Conservation (phyloP, 2,113 vertebrate species). For the Pica pica region DNA sequence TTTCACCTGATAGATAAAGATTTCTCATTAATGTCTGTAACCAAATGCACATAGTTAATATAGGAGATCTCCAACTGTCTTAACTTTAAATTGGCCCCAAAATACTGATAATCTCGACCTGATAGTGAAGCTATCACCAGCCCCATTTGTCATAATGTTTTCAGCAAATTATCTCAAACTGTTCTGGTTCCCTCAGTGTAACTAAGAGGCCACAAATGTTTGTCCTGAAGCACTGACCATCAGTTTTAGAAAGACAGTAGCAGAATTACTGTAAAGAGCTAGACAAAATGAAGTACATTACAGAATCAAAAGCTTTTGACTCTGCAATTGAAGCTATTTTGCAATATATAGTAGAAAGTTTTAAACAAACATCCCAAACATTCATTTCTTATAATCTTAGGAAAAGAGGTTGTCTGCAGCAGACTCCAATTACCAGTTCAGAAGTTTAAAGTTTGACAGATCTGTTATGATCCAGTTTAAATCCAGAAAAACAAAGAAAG, state of each 20-base stretch:
- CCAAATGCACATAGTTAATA: neutral
- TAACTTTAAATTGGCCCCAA: neutral
- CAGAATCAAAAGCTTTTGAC: neutral
- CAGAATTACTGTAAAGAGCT: neutral
- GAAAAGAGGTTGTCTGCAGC: neutral
- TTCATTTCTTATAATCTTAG: neutral
- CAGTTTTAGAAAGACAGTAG: neutral
- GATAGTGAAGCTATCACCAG: neutral
- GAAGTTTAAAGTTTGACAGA: neutral
- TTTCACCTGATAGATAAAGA: neutral
- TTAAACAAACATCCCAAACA: neutral
- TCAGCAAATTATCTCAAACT: neutral
- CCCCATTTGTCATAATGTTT: neutral
- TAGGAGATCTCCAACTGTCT: neutral
- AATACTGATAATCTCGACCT: neutral
- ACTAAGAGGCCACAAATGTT: neutral
- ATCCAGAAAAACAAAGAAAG: too few relatives aligned
- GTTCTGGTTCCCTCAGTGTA: neutral
- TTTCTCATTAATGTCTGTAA: neutral
- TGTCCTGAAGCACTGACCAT: neutral
- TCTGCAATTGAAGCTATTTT: neutral
- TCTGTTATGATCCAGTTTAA: too few relatives aligned
- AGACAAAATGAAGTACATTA: neutral
- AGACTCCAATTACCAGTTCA: neutral
- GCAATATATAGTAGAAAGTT: neutral